These are phyloP conservation scores for Orthonyx spaldingii DNA, from an alignment of 2,113 vertebrate species.

Conservation along the genomic window DNA sequence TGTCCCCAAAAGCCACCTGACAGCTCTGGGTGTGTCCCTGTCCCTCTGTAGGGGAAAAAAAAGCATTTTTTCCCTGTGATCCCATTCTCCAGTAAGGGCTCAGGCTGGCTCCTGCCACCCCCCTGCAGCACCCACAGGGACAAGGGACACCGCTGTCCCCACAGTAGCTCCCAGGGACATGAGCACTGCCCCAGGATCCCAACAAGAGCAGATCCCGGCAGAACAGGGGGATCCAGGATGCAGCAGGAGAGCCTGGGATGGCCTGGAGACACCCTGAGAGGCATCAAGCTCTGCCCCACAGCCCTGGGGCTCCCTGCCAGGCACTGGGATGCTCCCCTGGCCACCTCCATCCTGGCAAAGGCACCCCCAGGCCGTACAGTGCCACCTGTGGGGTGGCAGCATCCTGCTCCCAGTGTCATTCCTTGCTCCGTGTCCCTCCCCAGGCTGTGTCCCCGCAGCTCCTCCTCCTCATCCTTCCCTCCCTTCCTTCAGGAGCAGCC, in stretches of 20 bases:
- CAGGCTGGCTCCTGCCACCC: not conserved
- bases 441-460: fast-evolving
- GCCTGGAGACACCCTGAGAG: not conserved
- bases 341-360: not conserved
- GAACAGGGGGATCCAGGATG: not conserved
- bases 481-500: not conserved
- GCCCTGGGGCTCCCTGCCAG: fast-evolving
- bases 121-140: not conserved
- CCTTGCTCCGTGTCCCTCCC: not conserved
- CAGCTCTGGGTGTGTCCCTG: not conserved
- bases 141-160: not conserved
- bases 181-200: not conserved
- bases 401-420: fast-evolving
- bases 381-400: fast-evolving
- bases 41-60: not conserved
- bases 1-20: not conserved
- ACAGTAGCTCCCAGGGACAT: not conserved
- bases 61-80: not conserved
- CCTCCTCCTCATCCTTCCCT: not conserved
- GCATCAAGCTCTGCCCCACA: not conserved
- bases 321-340: fast-evolving
- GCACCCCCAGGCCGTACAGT: fast-evolving
- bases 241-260: not conserved
- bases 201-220: not conserved
- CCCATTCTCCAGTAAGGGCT: not conserved